Evolutionary conservation across 1,140 invertebrate species (phyloP), one percentile per base, ranked within the genome.

Genomic region (Bombus sibiricus): DNA sequence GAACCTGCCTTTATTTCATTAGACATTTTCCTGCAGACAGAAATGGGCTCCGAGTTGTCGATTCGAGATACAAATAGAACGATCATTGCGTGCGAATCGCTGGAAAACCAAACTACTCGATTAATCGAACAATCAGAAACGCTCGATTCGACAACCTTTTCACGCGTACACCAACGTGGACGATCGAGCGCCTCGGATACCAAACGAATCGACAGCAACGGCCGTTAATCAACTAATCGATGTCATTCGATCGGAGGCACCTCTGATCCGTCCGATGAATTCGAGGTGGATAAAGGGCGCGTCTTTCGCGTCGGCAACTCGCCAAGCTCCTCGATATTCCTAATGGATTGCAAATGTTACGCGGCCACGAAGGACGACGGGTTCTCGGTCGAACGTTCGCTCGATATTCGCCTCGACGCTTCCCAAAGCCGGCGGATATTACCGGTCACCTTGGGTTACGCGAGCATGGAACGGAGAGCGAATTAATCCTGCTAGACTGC

Each of bases 271-370:
- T 53, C 47, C 47, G 68, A 69, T 1, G 25, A 37, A 68, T 34
- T 28, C 4, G 4, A 4, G 28, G 2, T 0, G 62, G 3, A 28
- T 53, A 57, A 69, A 83, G 53, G 28, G 3, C 43, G 0, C 41
- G 62, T n/a, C 22, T 25, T 47, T 68, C 28, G 9, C 18, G 1
- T 12, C 3, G 10, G 25, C 41, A 53, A 47, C 74, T 32, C 6
- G n/a, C 12, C 28, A 18, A 77, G 43, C 41, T 59, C 22, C 34
- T 18, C 34, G 43, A 53, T 75, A 15, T 53, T 57, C 28, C 73
- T 69, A 83, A 77, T 77, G 74, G 64, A 77, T 57, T 77, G 81
- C 73, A 69, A 64, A 83, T 41, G 81, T 57, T 83, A 53, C 22
- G 28, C 22, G 43, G 28, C 28, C 41, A n/a, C 59, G 57, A 13